Base-by-base conservation (phyloP, 2,113 vertebrate genomes). In the Ursus arctos region DNA sequence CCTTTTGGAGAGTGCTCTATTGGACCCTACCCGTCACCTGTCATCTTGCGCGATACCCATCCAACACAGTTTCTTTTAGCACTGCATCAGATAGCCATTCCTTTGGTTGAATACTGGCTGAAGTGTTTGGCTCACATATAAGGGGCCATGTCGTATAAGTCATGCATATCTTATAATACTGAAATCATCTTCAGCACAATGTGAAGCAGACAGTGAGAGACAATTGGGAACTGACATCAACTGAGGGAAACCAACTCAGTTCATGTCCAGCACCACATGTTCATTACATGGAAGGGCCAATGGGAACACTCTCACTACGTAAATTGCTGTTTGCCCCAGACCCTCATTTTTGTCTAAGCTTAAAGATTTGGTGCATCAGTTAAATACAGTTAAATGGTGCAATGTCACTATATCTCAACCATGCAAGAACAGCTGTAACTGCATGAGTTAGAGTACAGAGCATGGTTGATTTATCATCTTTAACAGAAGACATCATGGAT, bases 341-440 rank as follows among this genome's bases (percentile, higher is more conserved):
- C 1, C 21, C 22, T 74, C 84, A 21, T 47, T 94, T 98, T 81
- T 72, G 28, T 91, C 19, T 92, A 79, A 80, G 36, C n/a, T 69
- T 36, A 40, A 47, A 84, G 79, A 96, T 51, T 91, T 65, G 51
- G 36, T 86, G n/a, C 18, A n/a, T 94, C 72, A 86, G 2, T 87
- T 85, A 72, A 80, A 69, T 80, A 16, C 16, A 22, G 7, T 85
- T 74, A 43, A 49, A 77, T 33, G 49, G 67, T 59, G 18, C 74
- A 91, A 89, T 93, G 88, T 92, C 61, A 85, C 94, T 97, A 76
- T 95, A 59, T 51, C 49, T 92, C 93, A 95, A 77, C 95, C 94
- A 31, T 74, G 82, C 90, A 59, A 80, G 53, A 94, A 83, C 24
- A 93, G n/a, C 55, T 59, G 40, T 76, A 21, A 94, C 57, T 69